Percentiles rank a stretch among this genome's conserved stretches.
phyloP scores from a whole-genome alignment of 1,140 invertebrate genomes.

The Stegodyphus dumicola region DNA sequence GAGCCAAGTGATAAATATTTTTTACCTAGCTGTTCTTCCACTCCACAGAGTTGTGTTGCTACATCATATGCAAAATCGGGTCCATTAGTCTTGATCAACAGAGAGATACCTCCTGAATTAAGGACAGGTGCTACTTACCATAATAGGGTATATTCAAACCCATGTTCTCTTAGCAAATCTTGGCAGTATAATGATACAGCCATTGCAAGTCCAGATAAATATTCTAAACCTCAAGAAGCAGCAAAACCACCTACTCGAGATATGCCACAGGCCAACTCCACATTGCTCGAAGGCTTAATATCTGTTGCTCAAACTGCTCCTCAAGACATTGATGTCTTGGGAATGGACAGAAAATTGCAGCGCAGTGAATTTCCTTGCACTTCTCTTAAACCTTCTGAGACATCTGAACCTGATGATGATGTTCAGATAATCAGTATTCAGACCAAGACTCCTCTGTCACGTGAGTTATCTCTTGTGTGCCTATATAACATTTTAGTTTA shows the following conservation, averaged over 20 bases:
- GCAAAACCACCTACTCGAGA: conserved; percentile 30
- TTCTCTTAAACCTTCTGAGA: neutral
- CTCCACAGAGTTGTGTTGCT: conserved; percentile 29
- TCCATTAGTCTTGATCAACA: conserved; percentile 25
- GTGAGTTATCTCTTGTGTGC: conserved; percentile 2
- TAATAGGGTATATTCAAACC: conserved; percentile 31
- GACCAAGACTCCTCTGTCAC: conserved; percentile 20
- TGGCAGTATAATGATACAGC: conserved; percentile 39
- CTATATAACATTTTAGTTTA: no score
- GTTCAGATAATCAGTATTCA: conserved; percentile 51
- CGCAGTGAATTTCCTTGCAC: neutral
- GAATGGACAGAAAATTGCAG: neutral
- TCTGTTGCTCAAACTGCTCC: conserved; percentile 55
- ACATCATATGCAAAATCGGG: conserved; percentile 31
- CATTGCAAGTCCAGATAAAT: conserved; percentile 12
- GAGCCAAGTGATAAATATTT: conserved; percentile 59
- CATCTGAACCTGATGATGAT: conserved; percentile 30
- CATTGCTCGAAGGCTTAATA: conserved; percentile 26
- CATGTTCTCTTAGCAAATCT: conserved; percentile 34
- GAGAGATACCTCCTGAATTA: neutral
- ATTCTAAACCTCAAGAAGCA: conserved; percentile 40
- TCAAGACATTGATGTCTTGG: conserved; percentile 14
- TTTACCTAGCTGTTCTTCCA: conserved; percentile 44
- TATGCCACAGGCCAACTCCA: neutral
- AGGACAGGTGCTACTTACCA: conserved; percentile 21